phyloP scores from a whole-genome alignment of 2,113 vertebrate species.

The Macquaria australasica region DNA sequence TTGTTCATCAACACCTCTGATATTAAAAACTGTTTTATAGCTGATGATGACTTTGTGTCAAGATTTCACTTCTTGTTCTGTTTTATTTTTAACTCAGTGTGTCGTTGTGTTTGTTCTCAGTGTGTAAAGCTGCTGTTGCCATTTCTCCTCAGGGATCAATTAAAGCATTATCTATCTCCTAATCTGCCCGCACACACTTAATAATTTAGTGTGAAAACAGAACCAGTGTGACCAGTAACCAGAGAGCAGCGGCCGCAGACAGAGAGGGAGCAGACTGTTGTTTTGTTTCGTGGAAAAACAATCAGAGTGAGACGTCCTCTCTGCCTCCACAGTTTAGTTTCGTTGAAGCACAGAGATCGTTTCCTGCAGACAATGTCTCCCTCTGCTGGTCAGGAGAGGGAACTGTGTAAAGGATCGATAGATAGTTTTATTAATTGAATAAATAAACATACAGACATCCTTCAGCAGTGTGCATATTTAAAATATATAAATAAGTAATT shows the following conservation, averaged over 20 bases:
- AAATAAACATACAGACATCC: too few species aligned
- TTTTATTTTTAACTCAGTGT: too few species aligned
- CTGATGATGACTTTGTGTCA: too few species aligned
- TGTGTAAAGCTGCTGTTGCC: background rate
- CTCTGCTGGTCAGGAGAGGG: constrained; percentile 30
- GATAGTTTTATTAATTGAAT: too few species aligned
- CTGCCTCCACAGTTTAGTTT: background rate
- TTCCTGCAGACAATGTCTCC: constrained; percentile 32
- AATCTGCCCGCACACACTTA: background rate
- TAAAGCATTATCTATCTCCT: background rate
- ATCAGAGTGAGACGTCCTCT: constrained; percentile 13
- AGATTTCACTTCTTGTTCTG: too few species aligned
- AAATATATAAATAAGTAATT: too few species aligned
- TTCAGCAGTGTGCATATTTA: too few species aligned
- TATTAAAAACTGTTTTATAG: too few species aligned
- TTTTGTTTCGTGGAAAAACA: background rate
- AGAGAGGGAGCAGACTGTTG: background rate
- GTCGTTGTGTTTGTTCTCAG: background rate
- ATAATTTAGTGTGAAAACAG: background rate
- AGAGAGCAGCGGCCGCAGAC: background rate
- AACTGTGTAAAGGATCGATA: background rate
- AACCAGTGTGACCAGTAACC: background rate
- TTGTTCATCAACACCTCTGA: too few species aligned
- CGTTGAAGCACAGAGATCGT: background rate
- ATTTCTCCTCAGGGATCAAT: background rate